Evolutionary conservation across 1,140 invertebrate species (phyloP).

Genomic region (Hylyphantes graminicola): DNA sequence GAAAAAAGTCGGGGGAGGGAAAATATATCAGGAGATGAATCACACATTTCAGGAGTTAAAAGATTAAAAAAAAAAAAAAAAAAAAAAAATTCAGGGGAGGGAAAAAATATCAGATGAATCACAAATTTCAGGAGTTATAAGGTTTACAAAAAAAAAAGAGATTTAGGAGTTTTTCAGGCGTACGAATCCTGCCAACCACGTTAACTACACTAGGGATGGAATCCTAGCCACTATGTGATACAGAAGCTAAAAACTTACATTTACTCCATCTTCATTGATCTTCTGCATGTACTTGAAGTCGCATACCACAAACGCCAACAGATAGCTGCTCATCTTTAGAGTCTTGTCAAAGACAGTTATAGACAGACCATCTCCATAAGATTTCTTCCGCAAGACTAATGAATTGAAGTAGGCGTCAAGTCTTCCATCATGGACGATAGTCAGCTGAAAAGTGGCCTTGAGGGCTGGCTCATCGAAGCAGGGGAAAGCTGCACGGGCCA

Average conservation of each 20-base stretch:
- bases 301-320: constrained; percentile 92
- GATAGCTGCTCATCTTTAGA: constrained; percentile 96
- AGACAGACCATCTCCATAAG: constrained; percentile 53
- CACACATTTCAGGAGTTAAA: too few species aligned
- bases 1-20: too few species aligned
- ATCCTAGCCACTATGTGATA: not conserved
- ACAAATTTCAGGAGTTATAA: too few species aligned
- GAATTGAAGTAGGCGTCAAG: constrained; percentile 86
- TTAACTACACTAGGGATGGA: too few species aligned
- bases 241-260: constrained; percentile 33
- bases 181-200: too few species aligned
- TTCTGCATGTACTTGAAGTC: constrained; percentile 73
- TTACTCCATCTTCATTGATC: constrained; percentile 40
- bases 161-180: too few species aligned
- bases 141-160: too few species aligned
- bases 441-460: constrained; percentile 91
- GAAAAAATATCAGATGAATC: too few species aligned
- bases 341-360: constrained; percentile 81
- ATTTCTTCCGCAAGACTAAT: constrained; percentile 22
- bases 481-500: constrained; percentile 93
- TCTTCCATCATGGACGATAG: constrained; percentile 86
- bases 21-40: too few species aligned
- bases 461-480: constrained; percentile 97
- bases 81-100: too few species aligned
- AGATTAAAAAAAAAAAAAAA: too few species aligned